Evolutionary conservation across 2,797 vertebrate genomes (phyloP), one percentile per base, ranked within the genome.

Genomic region (Zenarchopterus dispar): DNA sequence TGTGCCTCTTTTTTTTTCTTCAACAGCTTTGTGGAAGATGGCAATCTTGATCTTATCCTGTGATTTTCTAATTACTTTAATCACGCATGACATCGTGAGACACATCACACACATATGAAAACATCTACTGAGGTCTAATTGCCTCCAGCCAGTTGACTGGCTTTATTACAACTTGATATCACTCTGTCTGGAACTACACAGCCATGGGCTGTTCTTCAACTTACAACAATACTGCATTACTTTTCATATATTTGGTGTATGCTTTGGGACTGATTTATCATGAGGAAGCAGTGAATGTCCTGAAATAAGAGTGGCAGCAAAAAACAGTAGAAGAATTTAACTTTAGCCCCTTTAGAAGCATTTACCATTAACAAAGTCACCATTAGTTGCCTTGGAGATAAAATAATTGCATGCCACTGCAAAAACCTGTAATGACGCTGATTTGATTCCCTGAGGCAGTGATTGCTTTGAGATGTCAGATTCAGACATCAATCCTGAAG

Each of bases 1-100:
- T 57, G 23, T 57, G 49, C 56, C 22, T 53, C 28, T 36, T 67
- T 65, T 15, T 70, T 56, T 53, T 55, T 49, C 43, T 10, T 51
- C 13, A 65, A 70, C 51, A 75, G 45, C 61, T 62, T 53, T 51
- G 64, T 54, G 39, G 21, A 24, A 19, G 81, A 82, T 51, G 46
- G 53, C 51, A 50, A 73, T 68, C 58, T 39, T 43, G 51, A 73
- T 75, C 36, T 52, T 66, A 73, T 82, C 62, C 67, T 73, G 65
- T 75, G 82, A 80, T 79, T 75, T 72, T 33, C 49, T 64, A 74
- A 87, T 82, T 79, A 77, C 28, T 55, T 58, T 76, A 80, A 83
- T 83, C 69, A 73, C 15, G 1, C 48, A 61, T 65, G 77, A 68
- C 61, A 61, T 52, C 0, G 18, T 58, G 64, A 77, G 21, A 33